Base-by-base conservation (phyloP, 2,888 invertebrate genomes). In the Diarsia dahlii region DNA sequence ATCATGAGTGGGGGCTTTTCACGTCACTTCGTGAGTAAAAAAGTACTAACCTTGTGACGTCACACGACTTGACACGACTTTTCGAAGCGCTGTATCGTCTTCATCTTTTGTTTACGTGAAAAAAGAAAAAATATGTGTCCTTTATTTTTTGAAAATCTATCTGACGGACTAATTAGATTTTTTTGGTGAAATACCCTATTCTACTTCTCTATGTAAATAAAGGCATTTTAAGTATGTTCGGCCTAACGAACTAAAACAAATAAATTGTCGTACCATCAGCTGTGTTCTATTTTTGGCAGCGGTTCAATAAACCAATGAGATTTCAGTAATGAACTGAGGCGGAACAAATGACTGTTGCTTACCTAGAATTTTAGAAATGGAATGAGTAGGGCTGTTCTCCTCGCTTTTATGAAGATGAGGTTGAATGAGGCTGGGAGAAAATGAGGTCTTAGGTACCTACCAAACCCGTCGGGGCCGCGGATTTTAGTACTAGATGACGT, bases 271-370 rank as follows among this genome's bases (percentile, higher is more conserved):
- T 70, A 74, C 56, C 80, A 87, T 88, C 87, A 90, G 87, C 86
- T 89, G 86, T 87, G 78, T 80, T 84, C 87, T 88, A 89, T 90
- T 86, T 91, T 89, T 91, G 89, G 91, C 89, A 86, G 69, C 74
- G 75, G 90, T 90, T 91, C 91, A 91, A 89, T 85, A 88, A 86
- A 88, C 88, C 70, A 71, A 85, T 76, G 72, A 60, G 80, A 87
- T 87, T 82, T 88, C 78, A 76, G 76, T 88, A 88, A 89, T 86
- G 82, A 86, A 81, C 81, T 58, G 80, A 84, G 83, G 78, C 79
- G 46, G 50, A 86, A 77, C 76, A 84, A 84, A 82, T 79, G 10
- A 34, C 48, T 78, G 63, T 62, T 74, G 63, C 52, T 74, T 81
- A 58, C 54, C 58, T 72, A 72, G 46, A 70, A 73, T 18, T 68